Evolutionary conservation across 2,888 invertebrate genomes (phyloP).

Genomic region (Nemapogon koenigi): DNA sequence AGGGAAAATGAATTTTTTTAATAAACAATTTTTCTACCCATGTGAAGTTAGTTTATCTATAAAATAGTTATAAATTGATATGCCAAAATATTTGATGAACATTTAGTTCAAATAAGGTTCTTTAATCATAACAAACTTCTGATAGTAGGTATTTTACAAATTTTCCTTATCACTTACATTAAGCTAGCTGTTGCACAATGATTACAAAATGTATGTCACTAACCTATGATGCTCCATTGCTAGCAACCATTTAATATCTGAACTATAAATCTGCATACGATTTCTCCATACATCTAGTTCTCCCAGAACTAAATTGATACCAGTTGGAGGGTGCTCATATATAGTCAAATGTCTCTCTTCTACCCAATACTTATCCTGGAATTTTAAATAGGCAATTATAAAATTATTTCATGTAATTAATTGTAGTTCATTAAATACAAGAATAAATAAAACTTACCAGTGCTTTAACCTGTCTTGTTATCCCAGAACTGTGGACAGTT

Average conservation of each 20-base stretch:
- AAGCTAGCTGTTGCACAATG: no score
- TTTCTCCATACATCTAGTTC: constrained; percentile 73
- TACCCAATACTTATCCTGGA: constrained; percentile 65
- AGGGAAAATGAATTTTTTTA: no score
- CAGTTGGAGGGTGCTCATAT: constrained; percentile 63
- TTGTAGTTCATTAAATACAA: no score
- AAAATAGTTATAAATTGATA: no score
- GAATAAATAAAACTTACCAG: constrained; percentile 55
- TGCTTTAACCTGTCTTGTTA: constrained; percentile 63
- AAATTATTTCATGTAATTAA: neutral
- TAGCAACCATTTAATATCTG: constrained; percentile 74
- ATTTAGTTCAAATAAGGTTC: no score
- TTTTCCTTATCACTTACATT: no score
- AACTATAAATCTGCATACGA: constrained; percentile 63
- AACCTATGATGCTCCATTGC: constrained; percentile 72
- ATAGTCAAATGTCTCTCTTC: constrained; percentile 59
- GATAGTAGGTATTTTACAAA: no score
- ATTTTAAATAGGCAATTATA: neutral
- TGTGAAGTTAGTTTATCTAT: no score
- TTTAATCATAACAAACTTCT: no score
- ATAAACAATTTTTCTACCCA: no score
- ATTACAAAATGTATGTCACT: constrained; percentile 8
- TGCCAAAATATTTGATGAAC: no score
- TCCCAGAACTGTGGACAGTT: constrained; percentile 53
- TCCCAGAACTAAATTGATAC: constrained; percentile 49